Conservation (phyloP, 2,797 vertebrate species). For the Thunnus albacares region DNA sequence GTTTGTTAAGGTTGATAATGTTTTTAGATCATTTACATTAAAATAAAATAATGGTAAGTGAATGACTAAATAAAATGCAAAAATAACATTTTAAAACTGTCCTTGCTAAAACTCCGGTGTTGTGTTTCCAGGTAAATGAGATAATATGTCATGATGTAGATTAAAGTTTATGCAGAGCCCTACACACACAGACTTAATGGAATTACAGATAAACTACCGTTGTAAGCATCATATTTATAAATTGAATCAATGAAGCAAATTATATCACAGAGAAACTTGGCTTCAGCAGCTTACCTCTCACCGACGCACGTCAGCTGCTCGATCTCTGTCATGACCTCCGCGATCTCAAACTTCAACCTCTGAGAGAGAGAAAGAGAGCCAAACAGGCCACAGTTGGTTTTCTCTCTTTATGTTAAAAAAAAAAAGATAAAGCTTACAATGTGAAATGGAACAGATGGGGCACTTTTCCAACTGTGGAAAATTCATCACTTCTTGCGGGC, state of each 20-base stretch:
- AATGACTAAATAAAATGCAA: too few species aligned
- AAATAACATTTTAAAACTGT: too few species aligned
- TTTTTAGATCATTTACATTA: too few species aligned
- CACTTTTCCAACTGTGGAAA: background rate
- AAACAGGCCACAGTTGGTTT: background rate
- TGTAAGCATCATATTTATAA: background rate
- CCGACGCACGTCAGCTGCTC: slow-evolving; percentile 95
- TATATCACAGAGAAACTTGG: background rate
- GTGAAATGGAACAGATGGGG: background rate
- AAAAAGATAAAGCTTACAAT: background rate
- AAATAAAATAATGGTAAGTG: too few species aligned
- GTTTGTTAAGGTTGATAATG: too few species aligned
- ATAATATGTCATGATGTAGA: background rate
- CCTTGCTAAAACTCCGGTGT: too few species aligned
- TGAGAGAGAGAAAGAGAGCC: slow-evolving; percentile 66
- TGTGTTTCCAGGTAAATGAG: background rate
- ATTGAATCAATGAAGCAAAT: too few species aligned
- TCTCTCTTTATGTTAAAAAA: background rate
- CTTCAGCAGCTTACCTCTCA: slow-evolving; percentile 89
- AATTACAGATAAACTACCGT: background rate
- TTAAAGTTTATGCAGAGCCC: too few species aligned
- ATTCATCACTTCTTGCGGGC: background rate
- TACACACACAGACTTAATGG: background rate
- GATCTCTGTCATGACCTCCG: slow-evolving; percentile 98
- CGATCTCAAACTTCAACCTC: slow-evolving; percentile 98